Conservation (phyloP, 2,797 vertebrate genomes). For the Champsocephalus gunnari region DNA sequence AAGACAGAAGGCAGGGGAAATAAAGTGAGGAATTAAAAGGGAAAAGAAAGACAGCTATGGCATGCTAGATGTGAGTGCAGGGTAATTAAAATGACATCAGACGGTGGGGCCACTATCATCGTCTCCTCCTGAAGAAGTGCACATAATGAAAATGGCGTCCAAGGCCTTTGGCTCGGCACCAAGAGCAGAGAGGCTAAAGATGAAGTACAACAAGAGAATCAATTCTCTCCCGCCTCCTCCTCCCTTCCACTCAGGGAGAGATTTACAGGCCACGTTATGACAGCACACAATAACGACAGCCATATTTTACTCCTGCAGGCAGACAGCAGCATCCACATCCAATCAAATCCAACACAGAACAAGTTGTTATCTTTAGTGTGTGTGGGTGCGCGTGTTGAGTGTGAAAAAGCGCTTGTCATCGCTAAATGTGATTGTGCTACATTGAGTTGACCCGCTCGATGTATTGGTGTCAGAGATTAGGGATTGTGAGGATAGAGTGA, state of each 20-base stretch:
- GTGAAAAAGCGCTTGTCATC: constrained; percentile 60
- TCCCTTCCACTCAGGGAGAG: constrained; percentile 69
- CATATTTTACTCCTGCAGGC: constrained; percentile 71
- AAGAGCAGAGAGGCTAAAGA: constrained; percentile 69
- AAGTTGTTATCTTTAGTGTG: constrained; percentile 57
- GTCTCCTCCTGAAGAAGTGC: constrained; percentile 48
- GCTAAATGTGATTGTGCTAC: constrained; percentile 63
- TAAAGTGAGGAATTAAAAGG: constrained; percentile 18
- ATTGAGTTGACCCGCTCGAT: constrained; percentile 59
- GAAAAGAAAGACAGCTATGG: constrained; percentile 20
- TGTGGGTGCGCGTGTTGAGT: constrained; percentile 13
- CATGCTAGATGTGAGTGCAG: constrained; percentile 25
- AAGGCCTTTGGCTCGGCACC: constrained; percentile 68
- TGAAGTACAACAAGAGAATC: constrained; percentile 74
- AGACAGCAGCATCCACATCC: constrained; percentile 60
- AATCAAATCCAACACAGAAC: constrained; percentile 70
- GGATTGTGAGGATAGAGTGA: constrained; percentile 47
- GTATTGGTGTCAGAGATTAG: constrained; percentile 65
- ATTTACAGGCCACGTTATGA: constrained; percentile 81
- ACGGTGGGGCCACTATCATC: constrained; percentile 33
- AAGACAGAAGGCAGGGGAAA: background rate
- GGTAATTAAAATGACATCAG: constrained; percentile 74
- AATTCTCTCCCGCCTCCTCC: constrained; percentile 61
- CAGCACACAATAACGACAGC: constrained; percentile 71
- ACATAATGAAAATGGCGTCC: constrained; percentile 67